Conservation (phyloP, 30 jellyfish, hydroid and myxozoan species). For the Pseudorhiza aurosa region DNA sequence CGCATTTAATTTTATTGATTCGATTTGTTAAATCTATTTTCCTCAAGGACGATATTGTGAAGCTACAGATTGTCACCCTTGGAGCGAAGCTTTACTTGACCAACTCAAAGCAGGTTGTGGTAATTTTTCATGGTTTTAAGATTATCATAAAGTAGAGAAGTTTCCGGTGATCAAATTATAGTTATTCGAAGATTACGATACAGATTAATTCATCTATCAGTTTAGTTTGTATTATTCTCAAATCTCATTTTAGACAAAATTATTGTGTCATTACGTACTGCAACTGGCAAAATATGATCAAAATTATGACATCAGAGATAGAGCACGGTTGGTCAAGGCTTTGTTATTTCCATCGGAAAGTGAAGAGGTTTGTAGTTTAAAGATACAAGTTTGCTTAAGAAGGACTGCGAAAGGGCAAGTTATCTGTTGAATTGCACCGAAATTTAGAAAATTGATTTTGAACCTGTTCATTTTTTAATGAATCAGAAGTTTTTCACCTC, state of each 20-base stretch:
- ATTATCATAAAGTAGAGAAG: too few species aligned
- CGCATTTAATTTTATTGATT: too few species aligned
- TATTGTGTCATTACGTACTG: constrained; percentile 82
- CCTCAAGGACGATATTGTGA: constrained; percentile 88
- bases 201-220: too few species aligned
- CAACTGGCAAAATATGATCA: constrained; percentile 94
- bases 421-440: neutral
- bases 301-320: constrained; percentile 89
- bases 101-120: constrained; percentile 91
- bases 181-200: too few species aligned
- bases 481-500: neutral
- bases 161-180: too few species aligned
- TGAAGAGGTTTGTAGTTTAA: constrained; percentile 67
- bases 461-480: neutral
- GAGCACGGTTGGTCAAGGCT: constrained; percentile 77
- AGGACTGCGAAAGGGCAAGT: too few species aligned
- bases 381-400: too few species aligned
- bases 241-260: constrained; percentile 71
- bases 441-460: neutral
- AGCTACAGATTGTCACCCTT: constrained; percentile 86
- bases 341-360: constrained; percentile 81
- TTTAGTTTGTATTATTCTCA: too few species aligned
- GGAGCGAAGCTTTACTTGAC: constrained; percentile 91
- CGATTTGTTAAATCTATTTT: too few species aligned
- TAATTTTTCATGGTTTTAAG: neutral